Base-by-base conservation (phyloP, 2,113 vertebrate species). In the Vulpes vulpes region DNA sequence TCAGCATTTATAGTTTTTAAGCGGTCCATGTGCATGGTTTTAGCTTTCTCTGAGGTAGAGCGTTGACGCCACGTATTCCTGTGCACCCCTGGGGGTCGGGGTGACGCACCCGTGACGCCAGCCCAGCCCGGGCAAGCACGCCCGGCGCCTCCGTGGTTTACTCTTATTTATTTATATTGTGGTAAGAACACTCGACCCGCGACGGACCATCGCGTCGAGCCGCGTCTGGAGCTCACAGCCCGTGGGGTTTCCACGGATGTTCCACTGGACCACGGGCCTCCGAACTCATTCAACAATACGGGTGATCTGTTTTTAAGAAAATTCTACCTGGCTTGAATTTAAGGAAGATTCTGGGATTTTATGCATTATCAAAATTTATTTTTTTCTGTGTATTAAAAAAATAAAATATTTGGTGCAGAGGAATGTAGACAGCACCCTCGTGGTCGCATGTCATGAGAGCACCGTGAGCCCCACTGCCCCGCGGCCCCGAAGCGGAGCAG, bases 171-270 rank as follows among this genome's bases (percentile, higher is more conserved):
- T 69, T n/a, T n/a, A n/a, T 69, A 43, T n/a, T 69, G 65, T 4
- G 16, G 65, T 69, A 69, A 69, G 16, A 69, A n/a, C 32, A 8
- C 3, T 4, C n/a, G 65, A 17, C 65, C 1, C n/a, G 65, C 8
- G 65, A 35, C 15, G 32, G 3, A 17, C 67, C 67, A 3, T 35
- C 16, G 20, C 8, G 35, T 35, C 35, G 35, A 11, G 20, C 59
- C 22, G 10, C 20, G 22, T 22, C 59, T 23, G 67, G 20, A 9
- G 8, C 17, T 14, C 43, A 78, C 25, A 8, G 4, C 23, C 74
- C 12, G 2, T 0, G 8, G 15, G 9, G 74, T 17, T 27, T 17
- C 25, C 25, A 3, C 0, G 8, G 73, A 43, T 1, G 16, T 11
- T 74, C 25, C 25, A 11, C 6, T 74, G 73, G 73, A 15, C 11